Evolutionary conservation across 2,797 vertebrate species (phyloP).

Genomic region (Perodicticus potto): DNA sequence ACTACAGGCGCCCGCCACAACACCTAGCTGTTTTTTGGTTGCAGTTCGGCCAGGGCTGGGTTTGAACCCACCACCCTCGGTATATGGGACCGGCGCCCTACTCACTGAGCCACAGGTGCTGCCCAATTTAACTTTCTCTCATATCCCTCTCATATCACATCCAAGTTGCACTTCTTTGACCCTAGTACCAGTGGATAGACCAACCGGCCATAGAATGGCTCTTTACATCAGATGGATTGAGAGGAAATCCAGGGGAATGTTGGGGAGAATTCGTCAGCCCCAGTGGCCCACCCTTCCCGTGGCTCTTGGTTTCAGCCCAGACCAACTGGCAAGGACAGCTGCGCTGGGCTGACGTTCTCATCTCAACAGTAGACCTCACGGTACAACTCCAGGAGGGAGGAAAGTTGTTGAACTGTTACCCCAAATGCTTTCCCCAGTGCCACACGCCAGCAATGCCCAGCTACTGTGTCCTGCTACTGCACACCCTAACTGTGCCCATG

Average conservation of each 20-base stretch:
- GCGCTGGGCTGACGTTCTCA: background rate
- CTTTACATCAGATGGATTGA: conserved; percentile 57
- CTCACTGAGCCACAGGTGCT: too few species aligned
- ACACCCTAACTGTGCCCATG: background rate
- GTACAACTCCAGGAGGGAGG: background rate
- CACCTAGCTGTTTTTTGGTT: too few species aligned
- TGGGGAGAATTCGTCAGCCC: background rate
- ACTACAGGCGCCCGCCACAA: too few species aligned
- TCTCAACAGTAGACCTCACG: background rate
- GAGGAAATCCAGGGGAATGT: background rate
- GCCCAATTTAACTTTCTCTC: background rate
- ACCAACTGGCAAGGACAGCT: background rate
- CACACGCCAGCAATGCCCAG: rapidly evolving
- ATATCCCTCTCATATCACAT: background rate
- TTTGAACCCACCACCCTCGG: too few species aligned
- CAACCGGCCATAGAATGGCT: background rate
- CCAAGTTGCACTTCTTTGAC: background rate
- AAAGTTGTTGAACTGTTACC: background rate
- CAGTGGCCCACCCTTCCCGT: background rate
- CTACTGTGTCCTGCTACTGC: rapidly evolving
- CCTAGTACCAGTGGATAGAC: background rate
- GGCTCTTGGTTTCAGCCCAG: conserved; percentile 17
- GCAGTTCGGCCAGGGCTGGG: too few species aligned
- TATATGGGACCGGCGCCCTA: too few species aligned
- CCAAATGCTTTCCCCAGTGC: rapidly evolving